These are phyloP conservation scores for Cylloceria caligata DNA, from an alignment of 2,888 invertebrate species.

Conservation along the genomic window DNA sequence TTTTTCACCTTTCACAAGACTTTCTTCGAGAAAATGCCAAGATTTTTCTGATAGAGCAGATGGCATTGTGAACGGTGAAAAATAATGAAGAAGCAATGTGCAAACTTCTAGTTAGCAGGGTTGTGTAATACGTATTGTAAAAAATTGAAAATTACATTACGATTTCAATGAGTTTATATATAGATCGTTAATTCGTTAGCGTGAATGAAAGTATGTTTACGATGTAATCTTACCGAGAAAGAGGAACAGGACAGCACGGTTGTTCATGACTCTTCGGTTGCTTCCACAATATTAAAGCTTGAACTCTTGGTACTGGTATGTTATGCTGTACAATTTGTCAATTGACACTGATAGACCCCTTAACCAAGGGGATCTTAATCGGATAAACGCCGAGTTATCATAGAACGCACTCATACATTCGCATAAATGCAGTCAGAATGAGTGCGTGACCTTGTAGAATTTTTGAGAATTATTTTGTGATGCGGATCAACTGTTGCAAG, in stretches of 20 bases:
- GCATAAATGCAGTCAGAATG: background rate
- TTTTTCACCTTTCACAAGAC: too few relatives aligned
- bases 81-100: too few relatives aligned
- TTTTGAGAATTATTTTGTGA: too few relatives aligned
- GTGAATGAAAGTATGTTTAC: background rate
- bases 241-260: slow-evolving; percentile 30
- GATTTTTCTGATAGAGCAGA: too few relatives aligned
- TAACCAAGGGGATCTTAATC: slow-evolving; percentile 3
- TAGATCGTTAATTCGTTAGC: background rate
- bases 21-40: too few relatives aligned
- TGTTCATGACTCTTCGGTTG: slow-evolving; percentile 48
- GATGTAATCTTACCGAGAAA: slow-evolving; percentile 46
- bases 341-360: slow-evolving; percentile 33
- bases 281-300: slow-evolving; percentile 43
- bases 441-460: too few relatives aligned
- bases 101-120: too few relatives aligned
- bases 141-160: too few relatives aligned
- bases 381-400: slow-evolving; percentile 6
- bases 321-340: slow-evolving; percentile 39
- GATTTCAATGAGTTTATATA: background rate
- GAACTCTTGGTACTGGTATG: slow-evolving; percentile 7
- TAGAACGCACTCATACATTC: background rate
- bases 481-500: too few relatives aligned
- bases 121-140: too few relatives aligned
- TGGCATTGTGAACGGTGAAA: too few relatives aligned